Evolutionary conservation across 2,888 invertebrate genomes (phyloP).

Genomic region (Cataglyphis livida): DNA sequence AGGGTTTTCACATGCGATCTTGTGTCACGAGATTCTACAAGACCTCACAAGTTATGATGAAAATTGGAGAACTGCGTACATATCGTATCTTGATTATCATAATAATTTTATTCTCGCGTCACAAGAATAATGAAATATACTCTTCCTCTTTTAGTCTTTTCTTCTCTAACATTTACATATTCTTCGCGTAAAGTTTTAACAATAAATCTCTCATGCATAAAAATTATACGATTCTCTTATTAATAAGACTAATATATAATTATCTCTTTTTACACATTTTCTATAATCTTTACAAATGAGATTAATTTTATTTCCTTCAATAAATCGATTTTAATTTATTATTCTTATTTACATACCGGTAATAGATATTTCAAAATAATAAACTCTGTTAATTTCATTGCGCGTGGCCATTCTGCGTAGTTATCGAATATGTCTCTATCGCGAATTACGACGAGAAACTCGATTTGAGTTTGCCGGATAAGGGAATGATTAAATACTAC

Average conservation of each 20-base stretch:
- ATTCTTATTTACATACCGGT: not conserved
- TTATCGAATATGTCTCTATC: conserved; percentile 56
- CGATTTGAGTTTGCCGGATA: conserved; percentile 53
- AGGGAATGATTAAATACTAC: conserved; percentile 55
- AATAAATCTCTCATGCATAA: not conserved
- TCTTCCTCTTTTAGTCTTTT: not conserved
- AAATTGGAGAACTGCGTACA: conserved; percentile 38
- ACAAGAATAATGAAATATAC: not conserved
- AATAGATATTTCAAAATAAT: conserved; percentile 23
- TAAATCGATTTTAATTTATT: not conserved
- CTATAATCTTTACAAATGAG: not conserved
- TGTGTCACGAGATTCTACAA: conserved; percentile 44
- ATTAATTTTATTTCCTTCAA: not conserved
- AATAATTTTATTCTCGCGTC: not conserved
- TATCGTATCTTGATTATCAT: conserved; percentile 25
- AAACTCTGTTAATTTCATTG: conserved; percentile 47
- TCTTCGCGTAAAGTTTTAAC: not conserved
- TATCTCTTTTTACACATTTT: not conserved
- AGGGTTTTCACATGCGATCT: conserved; percentile 46
- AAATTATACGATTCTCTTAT: not conserved
- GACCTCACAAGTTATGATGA: conserved; percentile 36
- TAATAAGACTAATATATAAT: not conserved
- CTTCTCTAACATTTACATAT: not conserved
- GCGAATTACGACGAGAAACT: conserved; percentile 54
- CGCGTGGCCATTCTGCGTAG: conserved; percentile 26